Conservation (phyloP, 2,888 invertebrate genomes). For the Eremobia ochroleuca region DNA sequence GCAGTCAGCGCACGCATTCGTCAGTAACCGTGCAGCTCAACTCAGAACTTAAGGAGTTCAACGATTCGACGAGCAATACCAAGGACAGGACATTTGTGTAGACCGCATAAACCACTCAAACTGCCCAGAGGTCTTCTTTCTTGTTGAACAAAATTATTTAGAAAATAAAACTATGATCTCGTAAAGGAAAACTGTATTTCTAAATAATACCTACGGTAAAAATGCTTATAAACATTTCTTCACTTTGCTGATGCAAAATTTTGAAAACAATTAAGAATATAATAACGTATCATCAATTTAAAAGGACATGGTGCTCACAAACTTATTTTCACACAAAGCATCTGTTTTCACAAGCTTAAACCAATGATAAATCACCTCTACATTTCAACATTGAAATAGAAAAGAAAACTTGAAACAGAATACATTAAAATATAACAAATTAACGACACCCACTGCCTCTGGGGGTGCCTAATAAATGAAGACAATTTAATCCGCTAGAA, state of each 20-base stretch:
- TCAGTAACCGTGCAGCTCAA: too few relatives aligned
- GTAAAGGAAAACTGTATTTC: not conserved
- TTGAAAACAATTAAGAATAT: not conserved
- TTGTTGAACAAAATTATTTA: not conserved
- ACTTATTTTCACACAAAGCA: constrained; percentile 27
- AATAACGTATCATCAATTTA: not conserved
- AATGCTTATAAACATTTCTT: not conserved
- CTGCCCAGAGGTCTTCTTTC: not conserved
- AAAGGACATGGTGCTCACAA: not conserved
- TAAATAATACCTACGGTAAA: not conserved
- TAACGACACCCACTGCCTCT: constrained; percentile 67
- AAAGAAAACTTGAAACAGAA: constrained; percentile 53
- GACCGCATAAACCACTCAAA: too few relatives aligned
- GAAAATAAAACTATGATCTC: not conserved
- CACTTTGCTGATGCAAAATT: not conserved
- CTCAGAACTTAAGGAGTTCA: too few relatives aligned
- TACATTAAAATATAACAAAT: constrained; percentile 62
- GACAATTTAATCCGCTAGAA: constrained; percentile 83
- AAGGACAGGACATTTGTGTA: too few relatives aligned
- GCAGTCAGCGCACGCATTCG: too few relatives aligned
- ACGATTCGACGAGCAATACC: too few relatives aligned
- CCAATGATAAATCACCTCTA: constrained; percentile 52
- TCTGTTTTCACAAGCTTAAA: constrained; percentile 34
- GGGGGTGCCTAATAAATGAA: constrained; percentile 81
- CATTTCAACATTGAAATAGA: constrained; percentile 42